These are phyloP conservation scores for Sepioteuthis lessoniana DNA, from an alignment of 2,888 invertebrate species.

Conservation along the genomic window DNA sequence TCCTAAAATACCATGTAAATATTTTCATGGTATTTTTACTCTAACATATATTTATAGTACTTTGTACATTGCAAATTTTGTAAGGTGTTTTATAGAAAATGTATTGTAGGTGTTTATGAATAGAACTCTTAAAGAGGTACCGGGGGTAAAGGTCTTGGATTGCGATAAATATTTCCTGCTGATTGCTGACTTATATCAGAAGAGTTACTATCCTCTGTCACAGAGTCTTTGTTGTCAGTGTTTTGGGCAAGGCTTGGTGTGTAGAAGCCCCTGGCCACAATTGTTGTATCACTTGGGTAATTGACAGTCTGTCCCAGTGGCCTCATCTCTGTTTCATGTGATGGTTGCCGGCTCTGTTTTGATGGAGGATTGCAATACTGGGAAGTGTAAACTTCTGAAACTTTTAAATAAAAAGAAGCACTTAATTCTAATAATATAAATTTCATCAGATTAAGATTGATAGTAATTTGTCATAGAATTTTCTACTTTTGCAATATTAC, in stretches of 20 bases:
- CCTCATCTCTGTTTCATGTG: too few relatives aligned
- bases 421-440: not conserved
- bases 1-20: not conserved
- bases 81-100: not conserved
- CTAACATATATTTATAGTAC: not conserved
- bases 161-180: not conserved
- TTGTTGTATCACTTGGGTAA: too few relatives aligned
- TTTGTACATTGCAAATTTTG: not conserved
- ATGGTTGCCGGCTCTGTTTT: too few relatives aligned
- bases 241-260: not conserved
- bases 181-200: not conserved
- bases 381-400: not conserved
- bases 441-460: not conserved
- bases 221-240: not conserved
- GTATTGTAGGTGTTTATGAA: not conserved
- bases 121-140: not conserved
- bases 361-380: not conserved
- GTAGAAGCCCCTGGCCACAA: too few relatives aligned
- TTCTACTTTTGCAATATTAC: not conserved
- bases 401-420: not conserved
- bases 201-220: constrained; percentile 20
- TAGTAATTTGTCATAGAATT: not conserved
- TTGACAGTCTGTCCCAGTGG: too few relatives aligned
- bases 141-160: constrained; percentile 12
- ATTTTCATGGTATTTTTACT: not conserved